Base-by-base conservation (phyloP, 2,797 vertebrate genomes). In the Pipistrellus kuhlii region DNA sequence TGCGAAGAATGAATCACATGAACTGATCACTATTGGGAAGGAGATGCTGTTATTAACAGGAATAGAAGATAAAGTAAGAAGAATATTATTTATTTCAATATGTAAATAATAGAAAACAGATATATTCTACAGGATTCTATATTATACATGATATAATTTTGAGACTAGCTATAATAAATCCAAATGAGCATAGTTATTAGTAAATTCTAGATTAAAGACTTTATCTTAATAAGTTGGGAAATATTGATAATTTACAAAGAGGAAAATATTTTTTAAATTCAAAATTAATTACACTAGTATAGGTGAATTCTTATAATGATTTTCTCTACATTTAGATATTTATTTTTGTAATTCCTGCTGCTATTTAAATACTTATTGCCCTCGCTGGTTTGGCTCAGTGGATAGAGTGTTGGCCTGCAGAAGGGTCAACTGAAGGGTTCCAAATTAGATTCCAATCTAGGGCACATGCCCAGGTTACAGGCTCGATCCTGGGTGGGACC, bases 81-180 rank as follows among this genome's bases (percentile, higher is more conserved):
- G 11, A 86, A 15, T 83, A 91, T 69, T 89, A 27, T 2, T 81
- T 59, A 59, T 85, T 72, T 88, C 21, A 77, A n/a, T 83, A 73
- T 12, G 0, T 23, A 75, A 91, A 44, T 64, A 68, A 78, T 84
- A 72, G 14, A 78, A 68, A 86, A 23, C 30, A 72, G 2, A n/a
- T 35, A 83, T 55, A 75, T 87, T 89, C 51, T 38, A 51, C 1
- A 15, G 59, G 46, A 68, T 80, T 77, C 20, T 12, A 81, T 77
- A 69, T 51, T 73, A 73, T 55, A 86, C 0, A 20, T 3, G 55
- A 35, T 53, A 51, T 38, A 85, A 46, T 55, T 93, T 80, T 32
- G 14, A 90, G 53, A 48, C 30, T 14, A 84, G 5, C 62, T 73
- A 12, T 38, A 73, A 69, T n/a, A 95, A 73, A 48, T 82, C 6